A percentile compares a stretch with the other conserved stretches of the same genome.
Evolutionary conservation across 2,113 vertebrate genomes (phyloP).

Genomic region (Corydoras sp.): DNA sequence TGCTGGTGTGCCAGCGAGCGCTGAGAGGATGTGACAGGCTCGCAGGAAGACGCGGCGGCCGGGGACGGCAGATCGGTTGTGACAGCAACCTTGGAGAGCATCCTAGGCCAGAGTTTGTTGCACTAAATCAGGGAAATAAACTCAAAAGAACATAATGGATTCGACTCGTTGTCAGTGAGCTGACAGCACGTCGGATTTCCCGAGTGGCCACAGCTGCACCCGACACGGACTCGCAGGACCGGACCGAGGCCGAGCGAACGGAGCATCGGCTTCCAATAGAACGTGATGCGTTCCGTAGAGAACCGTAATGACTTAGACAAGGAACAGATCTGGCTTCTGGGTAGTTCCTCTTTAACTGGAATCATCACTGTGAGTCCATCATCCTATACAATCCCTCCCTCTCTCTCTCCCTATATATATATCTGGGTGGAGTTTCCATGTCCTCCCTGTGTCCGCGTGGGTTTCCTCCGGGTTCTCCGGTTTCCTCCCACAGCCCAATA

Average conservation of each 20-base stretch:
- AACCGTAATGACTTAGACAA: not conserved
- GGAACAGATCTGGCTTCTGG: too few relatives aligned
- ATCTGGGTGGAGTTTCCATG: too few relatives aligned
- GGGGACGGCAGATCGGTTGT: constrained; percentile 77
- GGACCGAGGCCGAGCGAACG: constrained; percentile 1
- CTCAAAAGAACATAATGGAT: constrained; percentile 42
- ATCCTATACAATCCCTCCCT: too few relatives aligned
- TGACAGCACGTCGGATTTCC: constrained; percentile 45
- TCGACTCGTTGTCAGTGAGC: constrained; percentile 57
- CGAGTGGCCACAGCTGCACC: constrained; percentile 47
- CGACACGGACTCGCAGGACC: not conserved
- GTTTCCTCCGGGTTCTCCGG: too few relatives aligned
- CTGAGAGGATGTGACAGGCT: constrained; percentile 77
- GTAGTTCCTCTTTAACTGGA: too few relatives aligned
- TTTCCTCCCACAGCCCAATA: too few relatives aligned
- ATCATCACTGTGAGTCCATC: too few relatives aligned
- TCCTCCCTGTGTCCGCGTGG: too few relatives aligned
- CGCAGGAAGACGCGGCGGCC: constrained; percentile 58
- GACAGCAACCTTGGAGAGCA: constrained; percentile 81
- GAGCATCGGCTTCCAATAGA: not conserved
- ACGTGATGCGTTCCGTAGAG: not conserved
- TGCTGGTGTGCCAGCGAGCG: constrained; percentile 69
- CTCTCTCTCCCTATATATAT: too few relatives aligned
- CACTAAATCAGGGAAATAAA: constrained; percentile 71
- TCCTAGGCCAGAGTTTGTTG: constrained; percentile 57